These are phyloP conservation scores for Cliona cf. orientalis DNA, from an alignment of 37 sponge, comb jelly and placozoan species.

Conservation along the genomic window DNA sequence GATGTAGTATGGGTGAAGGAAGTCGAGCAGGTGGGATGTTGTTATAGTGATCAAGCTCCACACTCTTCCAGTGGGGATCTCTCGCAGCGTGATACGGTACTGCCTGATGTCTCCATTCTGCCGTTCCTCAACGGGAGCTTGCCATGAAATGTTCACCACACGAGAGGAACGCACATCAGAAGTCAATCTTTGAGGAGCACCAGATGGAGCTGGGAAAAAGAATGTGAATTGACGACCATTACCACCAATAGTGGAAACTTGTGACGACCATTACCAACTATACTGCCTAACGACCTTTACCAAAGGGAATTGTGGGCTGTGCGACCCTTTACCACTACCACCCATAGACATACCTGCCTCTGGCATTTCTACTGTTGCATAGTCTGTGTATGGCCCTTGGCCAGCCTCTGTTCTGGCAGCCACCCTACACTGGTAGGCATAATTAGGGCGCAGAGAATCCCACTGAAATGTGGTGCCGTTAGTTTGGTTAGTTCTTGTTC, in stretches of 20 bases:
- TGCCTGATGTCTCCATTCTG: slow-evolving; percentile 31
- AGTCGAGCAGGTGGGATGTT: not conserved
- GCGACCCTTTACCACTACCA: too few species aligned
- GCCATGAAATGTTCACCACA: slow-evolving; percentile 6
- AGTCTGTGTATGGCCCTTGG: not conserved
- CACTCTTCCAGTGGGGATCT: not conserved
- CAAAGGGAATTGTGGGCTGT: too few species aligned
- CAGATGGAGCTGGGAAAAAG: slow-evolving; percentile 25
- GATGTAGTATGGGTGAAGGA: slow-evolving; percentile 21
- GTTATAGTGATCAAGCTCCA: not conserved
- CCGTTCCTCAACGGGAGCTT: slow-evolving; percentile 13
- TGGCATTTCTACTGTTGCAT: not conserved
- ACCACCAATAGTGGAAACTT: not conserved
- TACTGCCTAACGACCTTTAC: not conserved
- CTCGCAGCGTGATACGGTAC: slow-evolving; percentile 9
- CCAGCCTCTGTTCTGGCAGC: slow-evolving; percentile 14
- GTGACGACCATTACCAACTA: not conserved
- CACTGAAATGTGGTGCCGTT: not conserved
- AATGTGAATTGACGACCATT: not conserved
- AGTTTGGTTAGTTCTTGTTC: not conserved
- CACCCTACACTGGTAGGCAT: not conserved
- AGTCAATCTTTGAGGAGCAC: slow-evolving; percentile 17
- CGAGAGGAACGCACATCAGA: not conserved
- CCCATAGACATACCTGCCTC: slow-evolving; percentile 15
- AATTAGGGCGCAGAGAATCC: slow-evolving; percentile 12